Evolutionary conservation across 2,888 invertebrate species (phyloP).

Genomic region (Octonoba sinensis): DNA sequence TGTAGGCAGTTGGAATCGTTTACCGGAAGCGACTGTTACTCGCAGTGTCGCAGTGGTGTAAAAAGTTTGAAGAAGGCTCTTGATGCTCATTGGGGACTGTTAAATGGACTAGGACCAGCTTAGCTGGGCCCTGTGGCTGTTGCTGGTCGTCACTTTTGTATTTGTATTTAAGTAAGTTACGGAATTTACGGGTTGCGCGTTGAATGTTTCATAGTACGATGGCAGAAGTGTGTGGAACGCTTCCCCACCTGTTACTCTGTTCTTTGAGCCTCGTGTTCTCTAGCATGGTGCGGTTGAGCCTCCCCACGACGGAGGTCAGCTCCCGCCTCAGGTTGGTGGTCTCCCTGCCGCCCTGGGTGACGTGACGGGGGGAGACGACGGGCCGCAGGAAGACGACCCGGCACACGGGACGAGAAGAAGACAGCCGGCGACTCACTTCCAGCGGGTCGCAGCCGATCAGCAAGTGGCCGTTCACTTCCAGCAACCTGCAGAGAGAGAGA

Average conservation of each 20-base stretch:
- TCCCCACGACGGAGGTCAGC: constrained; percentile 48
- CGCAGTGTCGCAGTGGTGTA: too few species aligned
- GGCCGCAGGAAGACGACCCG: constrained; percentile 44
- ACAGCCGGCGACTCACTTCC: constrained; percentile 23
- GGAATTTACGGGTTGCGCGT: too few species aligned
- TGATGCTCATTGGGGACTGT: too few species aligned
- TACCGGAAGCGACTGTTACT: too few species aligned
- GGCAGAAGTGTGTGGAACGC: too few species aligned
- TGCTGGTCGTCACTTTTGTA: too few species aligned
- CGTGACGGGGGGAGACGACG: constrained; percentile 11
- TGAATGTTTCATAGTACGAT: too few species aligned
- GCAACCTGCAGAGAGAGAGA: constrained; percentile 17
- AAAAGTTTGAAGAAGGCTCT: too few species aligned
- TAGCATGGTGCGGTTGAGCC: constrained; percentile 39
- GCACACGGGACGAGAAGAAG: constrained; percentile 13
- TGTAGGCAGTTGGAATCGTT: too few species aligned
- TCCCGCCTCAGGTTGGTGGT: constrained; percentile 45
- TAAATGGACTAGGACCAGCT: too few species aligned
- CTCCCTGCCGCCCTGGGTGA: constrained; percentile 28
- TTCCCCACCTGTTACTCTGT: constrained; percentile 29
- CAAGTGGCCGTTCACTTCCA: constrained; percentile 46
- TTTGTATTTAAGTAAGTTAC: too few species aligned
- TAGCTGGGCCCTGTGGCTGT: too few species aligned
- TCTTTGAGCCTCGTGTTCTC: constrained; percentile 19
- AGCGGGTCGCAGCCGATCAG: constrained; percentile 17